Conservation (phyloP, 2,888 invertebrate species). For the Plagodis pulveraria region DNA sequence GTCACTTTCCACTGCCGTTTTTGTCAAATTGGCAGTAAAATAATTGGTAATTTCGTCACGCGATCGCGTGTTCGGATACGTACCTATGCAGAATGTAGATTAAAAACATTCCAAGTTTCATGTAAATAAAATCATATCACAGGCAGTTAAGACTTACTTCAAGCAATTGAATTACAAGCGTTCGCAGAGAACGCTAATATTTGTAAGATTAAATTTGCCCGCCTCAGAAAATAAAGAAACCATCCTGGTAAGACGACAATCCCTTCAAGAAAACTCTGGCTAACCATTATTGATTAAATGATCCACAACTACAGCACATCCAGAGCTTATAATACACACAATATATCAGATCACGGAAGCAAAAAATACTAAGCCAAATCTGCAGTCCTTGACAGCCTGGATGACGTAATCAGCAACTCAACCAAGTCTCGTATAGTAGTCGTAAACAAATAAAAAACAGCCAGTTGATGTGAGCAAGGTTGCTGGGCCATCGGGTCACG, state of each 20-base stretch:
- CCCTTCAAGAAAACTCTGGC: no score
- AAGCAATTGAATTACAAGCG: no score
- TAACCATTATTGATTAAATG: no score
- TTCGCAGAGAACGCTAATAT: no score
- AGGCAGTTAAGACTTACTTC: background rate
- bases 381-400: conserved; percentile 6
- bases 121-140: conserved; percentile 19
- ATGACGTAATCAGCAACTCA: conserved; percentile 36
- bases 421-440: conserved; percentile 30
- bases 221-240: no score
- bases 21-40: conserved; percentile 66
- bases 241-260: no score
- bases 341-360: background rate
- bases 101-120: conserved; percentile 19
- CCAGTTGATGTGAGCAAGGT: conserved; percentile 58
- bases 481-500: conserved; percentile 70
- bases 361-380: background rate
- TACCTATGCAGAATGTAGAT: conserved; percentile 23
- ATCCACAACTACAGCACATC: no score
- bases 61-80: conserved; percentile 55
- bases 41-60: conserved; percentile 57
- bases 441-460: conserved; percentile 43
- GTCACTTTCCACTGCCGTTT: conserved; percentile 71
- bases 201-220: no score
- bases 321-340: no score